Evolutionary conservation across 2,888 invertebrate genomes (phyloP).

Genomic region (Catocala sponsa): DNA sequence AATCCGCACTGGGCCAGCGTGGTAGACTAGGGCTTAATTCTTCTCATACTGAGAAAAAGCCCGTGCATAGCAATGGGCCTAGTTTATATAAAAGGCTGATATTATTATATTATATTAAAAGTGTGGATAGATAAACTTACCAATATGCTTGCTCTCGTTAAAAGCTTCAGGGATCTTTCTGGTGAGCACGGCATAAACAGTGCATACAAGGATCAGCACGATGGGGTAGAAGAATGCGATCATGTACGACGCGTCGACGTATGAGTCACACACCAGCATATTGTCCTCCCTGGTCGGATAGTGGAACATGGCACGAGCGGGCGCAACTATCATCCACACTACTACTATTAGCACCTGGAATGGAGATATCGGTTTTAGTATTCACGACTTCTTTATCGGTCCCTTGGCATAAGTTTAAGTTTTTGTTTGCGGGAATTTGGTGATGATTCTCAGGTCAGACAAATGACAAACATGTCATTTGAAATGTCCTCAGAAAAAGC

Average conservation of each 20-base stretch:
- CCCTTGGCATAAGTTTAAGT: too few relatives aligned
- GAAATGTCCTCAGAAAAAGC: too few relatives aligned
- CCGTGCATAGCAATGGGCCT: too few relatives aligned
- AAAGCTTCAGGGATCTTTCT: constrained; percentile 99
- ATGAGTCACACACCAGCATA: constrained; percentile 96
- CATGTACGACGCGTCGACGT: constrained; percentile 97
- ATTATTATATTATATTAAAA: too few relatives aligned
- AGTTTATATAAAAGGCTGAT: too few relatives aligned
- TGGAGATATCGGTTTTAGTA: neutral
- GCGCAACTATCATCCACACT: constrained; percentile 97
- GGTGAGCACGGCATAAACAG: constrained; percentile 97
- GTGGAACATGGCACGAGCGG: constrained; percentile 96
- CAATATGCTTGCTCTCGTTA: constrained; percentile 99
- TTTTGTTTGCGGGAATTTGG: too few relatives aligned
- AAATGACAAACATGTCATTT: too few relatives aligned
- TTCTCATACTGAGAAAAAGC: too few relatives aligned
- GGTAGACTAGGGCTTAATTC: too few relatives aligned
- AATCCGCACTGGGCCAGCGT: too few relatives aligned
- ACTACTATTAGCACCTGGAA: constrained; percentile 94
- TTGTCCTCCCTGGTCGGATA: constrained; percentile 97
- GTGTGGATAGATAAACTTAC: constrained; percentile 84
- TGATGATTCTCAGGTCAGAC: too few relatives aligned
- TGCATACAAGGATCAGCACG: constrained; percentile 96
- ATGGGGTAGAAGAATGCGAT: constrained; percentile 98
- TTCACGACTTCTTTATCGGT: too few relatives aligned